phyloP scores from a whole-genome alignment of 2,797 vertebrate genomes.

The Brotula barbata region DNA sequence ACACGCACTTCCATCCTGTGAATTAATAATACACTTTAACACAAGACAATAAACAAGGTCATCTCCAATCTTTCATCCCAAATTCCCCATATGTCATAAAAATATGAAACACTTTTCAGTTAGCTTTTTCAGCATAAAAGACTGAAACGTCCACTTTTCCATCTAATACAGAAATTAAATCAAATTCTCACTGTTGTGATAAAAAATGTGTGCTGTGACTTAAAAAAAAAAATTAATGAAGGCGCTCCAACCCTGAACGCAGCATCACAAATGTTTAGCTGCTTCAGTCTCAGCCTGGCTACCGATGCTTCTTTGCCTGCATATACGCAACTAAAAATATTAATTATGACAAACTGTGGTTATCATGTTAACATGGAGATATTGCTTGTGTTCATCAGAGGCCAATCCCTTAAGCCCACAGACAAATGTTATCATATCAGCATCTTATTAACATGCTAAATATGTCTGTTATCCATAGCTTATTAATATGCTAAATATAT shows the following conservation, averaged over 20 bases:
- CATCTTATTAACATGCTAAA: conserved; percentile 57
- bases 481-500: conserved; percentile 61
- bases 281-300: no score
- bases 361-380: conserved; percentile 3
- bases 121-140: no score
- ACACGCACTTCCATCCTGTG: no score
- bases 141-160: no score
- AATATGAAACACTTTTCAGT: no score
- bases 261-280: neutral
- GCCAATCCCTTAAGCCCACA: conserved; percentile 12
- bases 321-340: neutral
- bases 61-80: no score
- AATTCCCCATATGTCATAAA: no score
- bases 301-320: neutral
- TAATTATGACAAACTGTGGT: neutral
- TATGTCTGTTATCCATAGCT: conserved; percentile 40
- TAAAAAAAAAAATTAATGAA: neutral
- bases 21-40: no score
- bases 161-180: no score
- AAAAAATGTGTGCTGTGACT: neutral
- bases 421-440: conserved; percentile 32
- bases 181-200: neutral
- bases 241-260: neutral
- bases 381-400: conserved; percentile 1
- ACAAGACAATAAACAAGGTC: no score